Evolutionary conservation across 2,888 invertebrate genomes (phyloP).

Genomic region (Campaea margaritaria): DNA sequence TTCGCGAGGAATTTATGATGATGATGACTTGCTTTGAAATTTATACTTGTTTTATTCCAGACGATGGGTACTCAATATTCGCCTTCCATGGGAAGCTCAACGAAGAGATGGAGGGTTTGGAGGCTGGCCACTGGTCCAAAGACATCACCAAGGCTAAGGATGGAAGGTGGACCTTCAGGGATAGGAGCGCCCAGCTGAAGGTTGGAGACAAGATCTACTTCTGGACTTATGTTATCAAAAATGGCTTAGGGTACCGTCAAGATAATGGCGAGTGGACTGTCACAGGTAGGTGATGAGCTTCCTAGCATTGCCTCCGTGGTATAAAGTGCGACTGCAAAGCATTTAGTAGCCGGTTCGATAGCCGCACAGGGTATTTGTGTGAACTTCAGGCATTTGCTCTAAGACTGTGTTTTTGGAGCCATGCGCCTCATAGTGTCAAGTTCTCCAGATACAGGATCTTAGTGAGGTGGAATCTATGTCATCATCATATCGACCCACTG

Average conservation of each 20-base stretch:
- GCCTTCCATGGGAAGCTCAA: slow-evolving; percentile 88
- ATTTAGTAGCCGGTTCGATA: no score
- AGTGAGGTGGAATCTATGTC: no score
- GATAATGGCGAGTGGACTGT: slow-evolving; percentile 86
- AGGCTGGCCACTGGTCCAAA: slow-evolving; percentile 87
- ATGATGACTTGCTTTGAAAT: no score
- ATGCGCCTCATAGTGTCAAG: no score
- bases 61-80: slow-evolving; percentile 85
- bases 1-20: no score
- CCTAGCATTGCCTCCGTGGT: no score
- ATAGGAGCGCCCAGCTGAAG: slow-evolving; percentile 84
- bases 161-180: slow-evolving; percentile 88
- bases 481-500: no score
- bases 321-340: no score
- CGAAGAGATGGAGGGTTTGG: slow-evolving; percentile 88
- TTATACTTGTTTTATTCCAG: slow-evolving; percentile 53
- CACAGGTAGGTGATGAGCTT: slow-evolving; percentile 64
- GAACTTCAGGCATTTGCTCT: no score
- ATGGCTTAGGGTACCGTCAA: slow-evolving; percentile 89
- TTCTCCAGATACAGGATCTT: no score
- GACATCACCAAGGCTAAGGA: slow-evolving; percentile 87
- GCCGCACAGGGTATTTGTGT: no score
- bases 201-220: slow-evolving; percentile 89
- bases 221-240: slow-evolving; percentile 90
- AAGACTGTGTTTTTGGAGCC: no score